phyloP scores from a whole-genome alignment of 2,888 invertebrate genomes.

The Drosophila mayaguana region DNA sequence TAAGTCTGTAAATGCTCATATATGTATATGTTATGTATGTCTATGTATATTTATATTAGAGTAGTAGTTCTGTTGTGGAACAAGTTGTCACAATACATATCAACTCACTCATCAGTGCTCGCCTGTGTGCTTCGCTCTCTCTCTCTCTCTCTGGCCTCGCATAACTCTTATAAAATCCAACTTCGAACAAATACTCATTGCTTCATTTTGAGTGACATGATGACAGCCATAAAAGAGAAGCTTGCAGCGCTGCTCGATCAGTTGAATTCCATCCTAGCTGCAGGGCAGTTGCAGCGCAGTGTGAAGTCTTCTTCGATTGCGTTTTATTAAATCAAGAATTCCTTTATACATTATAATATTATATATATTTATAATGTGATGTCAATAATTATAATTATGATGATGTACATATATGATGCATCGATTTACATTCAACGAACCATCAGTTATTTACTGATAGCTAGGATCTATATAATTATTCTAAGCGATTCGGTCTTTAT shows the following conservation, averaged over 20 bases:
- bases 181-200: not conserved
- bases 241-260: not conserved
- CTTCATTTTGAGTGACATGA: not conserved
- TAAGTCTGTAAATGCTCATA: not conserved
- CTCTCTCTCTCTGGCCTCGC: not conserved
- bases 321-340: not conserved
- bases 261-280: not conserved
- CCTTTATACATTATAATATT: too few species aligned
- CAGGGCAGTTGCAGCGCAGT: too few species aligned
- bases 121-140: not conserved
- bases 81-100: too few species aligned
- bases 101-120: not conserved
- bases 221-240: not conserved
- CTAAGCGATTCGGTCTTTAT: not conserved
- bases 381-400: not conserved
- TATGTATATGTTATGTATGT: not conserved
- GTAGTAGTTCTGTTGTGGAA: not conserved
- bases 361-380: too few species aligned
- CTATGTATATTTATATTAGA: not conserved
- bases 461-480: not conserved
- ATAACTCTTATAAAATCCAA: too few species aligned
- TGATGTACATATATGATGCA: not conserved
- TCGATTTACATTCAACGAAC: not conserved
- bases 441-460: not conserved
- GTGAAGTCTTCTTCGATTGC: not conserved